Base-by-base conservation (phyloP, 2,888 invertebrate genomes). In the Strigamia crassipes region DNA sequence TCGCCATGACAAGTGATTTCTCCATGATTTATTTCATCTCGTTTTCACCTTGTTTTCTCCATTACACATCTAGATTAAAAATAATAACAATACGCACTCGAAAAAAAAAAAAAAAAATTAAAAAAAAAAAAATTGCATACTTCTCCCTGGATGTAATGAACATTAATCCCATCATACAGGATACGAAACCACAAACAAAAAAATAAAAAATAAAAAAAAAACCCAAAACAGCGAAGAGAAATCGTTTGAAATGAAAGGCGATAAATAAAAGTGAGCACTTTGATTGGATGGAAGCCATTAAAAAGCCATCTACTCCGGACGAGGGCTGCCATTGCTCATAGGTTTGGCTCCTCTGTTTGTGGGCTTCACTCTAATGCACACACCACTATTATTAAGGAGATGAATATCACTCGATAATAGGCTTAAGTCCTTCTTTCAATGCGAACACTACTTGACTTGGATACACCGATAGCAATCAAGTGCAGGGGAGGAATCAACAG, bases 231-330 rank as follows among this genome's bases (percentile, higher is more conserved):
- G 27, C 27, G n/a, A 51, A 51, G 51, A 66, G 66, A 73, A 73
- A 73, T 73, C 73, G 27, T 73, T 73, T 31, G 73, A 31, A 73
- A 73, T 73, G 73, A 73, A 73, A 73, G 73, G 73, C 73, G 73
- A 73, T 73, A 73, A 73, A 73, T 73, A 73, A 73, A 73, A 73
- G 73, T 73, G 73, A 73, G 73, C 27, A 73, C 73, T 73, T 73
- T 73, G 73, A 73, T 73, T 73, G 73, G 73, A 73, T 73, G 73
- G 73, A 73, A 73, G 73, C 73, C 73, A 73, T 73, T 73, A 73
- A 73, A 73, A 73, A 73, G 73, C 73, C 73, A 73, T 73, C 73
- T 56, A 73, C 31, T 31, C 12, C 23, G 73, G 73, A 73, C 31
- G 73, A 27, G 31, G 73, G 73, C 73, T 73, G 73, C 73, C 73